Base-by-base conservation (phyloP, 2,113 vertebrate species). In the Copsychus sechellarum region DNA sequence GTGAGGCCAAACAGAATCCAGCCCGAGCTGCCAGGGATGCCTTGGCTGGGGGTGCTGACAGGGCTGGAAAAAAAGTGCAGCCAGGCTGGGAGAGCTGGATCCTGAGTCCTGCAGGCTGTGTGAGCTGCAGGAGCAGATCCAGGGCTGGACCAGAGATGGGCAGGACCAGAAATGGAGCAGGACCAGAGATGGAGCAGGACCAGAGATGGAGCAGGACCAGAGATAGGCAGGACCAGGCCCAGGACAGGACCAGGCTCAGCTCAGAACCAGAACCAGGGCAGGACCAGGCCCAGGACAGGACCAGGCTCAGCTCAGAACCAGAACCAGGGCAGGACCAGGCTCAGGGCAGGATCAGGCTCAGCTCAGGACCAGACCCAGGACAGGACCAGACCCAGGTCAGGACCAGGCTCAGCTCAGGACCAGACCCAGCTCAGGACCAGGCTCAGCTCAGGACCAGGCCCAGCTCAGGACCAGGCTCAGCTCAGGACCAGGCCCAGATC, bases 1-100 rank as follows among this genome's bases (percentile, higher is more conserved):
- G 81, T 94, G 94, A 95, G 95, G 91, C 89, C 96, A 74, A 95
- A 93, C 91, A 88, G 94, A 95, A 73, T 36, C 85, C 96, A 96
- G 96, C 66, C 84, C 0, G 26, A 91, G 93, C 94, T 94, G 93
- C 90, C 94, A 95, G 90, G 93, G 95, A 97, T 95, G 95, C 95
- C 71, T 91, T 47, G 90, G 95, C 87, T 62, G 71, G 1, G 51
- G 2, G 94, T 20, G 95, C 95, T 95, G 96, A 97, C 96, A 97
- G 88, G 72, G 58, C 87, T 95, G 94, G 85, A 90, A 96, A 84
- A 81, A 71, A 82, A 31, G 69, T 11, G 23, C 87, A 34, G 12
- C 29, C 5, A 73, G 53, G 86, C 85, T 90, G 31, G 91, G 86
- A 66, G 50, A 81, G 67, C 53, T 57, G 90, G 91, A 88, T 66